A percentile compares a stretch with the other conserved stretches of the same genome.
These are phyloP conservation scores for Eupithecia vulgata DNA, from an alignment of 2,888 invertebrate genomes.

Conservation along the genomic window DNA sequence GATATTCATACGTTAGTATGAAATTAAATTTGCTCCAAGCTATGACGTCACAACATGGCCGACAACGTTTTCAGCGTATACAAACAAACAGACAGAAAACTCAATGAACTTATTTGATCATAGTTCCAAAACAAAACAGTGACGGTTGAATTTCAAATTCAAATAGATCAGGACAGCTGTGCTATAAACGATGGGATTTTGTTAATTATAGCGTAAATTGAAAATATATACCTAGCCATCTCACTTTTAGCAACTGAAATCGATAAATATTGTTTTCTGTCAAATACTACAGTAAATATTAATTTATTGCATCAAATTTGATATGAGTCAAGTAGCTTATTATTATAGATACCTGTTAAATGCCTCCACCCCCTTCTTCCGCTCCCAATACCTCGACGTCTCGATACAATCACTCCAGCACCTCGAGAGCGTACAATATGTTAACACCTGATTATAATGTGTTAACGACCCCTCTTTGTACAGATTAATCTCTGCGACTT, in stretches of 20 bases:
- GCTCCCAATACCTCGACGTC: slow-evolving; percentile 85
- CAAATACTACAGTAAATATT: too few species aligned
- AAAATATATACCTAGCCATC: too few species aligned
- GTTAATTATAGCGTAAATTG: slow-evolving; percentile 63
- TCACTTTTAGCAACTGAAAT: too few species aligned
- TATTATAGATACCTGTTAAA: slow-evolving; percentile 86
- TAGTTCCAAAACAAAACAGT: slow-evolving; percentile 17
- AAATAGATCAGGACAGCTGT: slow-evolving; percentile 43
- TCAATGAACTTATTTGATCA: slow-evolving; percentile 10
- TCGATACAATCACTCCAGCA: slow-evolving; percentile 92
- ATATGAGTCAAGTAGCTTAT: too few species aligned
- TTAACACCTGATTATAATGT: slow-evolving; percentile 89
- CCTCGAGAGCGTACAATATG: slow-evolving; percentile 87
- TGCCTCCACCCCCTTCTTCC: slow-evolving; percentile 83
- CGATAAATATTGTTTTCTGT: too few species aligned
- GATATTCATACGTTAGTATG: too few species aligned
- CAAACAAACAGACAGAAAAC: slow-evolving; percentile 11
- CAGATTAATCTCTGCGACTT: slow-evolving; percentile 89
- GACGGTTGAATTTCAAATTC: slow-evolving; percentile 49
- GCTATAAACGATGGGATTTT: slow-evolving; percentile 56
- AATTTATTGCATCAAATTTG: too few species aligned
- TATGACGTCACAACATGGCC: too few species aligned
- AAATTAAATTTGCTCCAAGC: too few species aligned
- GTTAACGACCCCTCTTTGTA: slow-evolving; percentile 91
- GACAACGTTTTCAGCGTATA: too few species aligned